A percentile compares a stretch with the other conserved stretches of the same genome.
Evolutionary conservation across 37 sponge, comb jelly and placozoan genomes (phyloP).

Genomic region (Theonella swinhoei): DNA sequence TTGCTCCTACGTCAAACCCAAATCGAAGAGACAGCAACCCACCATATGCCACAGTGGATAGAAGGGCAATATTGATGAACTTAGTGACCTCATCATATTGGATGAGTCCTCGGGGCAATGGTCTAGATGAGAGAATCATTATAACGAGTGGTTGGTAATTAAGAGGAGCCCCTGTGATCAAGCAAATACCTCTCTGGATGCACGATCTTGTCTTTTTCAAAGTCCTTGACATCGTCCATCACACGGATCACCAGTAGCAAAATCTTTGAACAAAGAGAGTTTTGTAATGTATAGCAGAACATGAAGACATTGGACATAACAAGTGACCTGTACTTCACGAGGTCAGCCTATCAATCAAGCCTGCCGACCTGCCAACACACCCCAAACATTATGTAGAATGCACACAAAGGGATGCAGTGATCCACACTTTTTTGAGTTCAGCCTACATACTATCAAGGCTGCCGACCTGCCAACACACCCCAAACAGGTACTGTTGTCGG

Average conservation of each 20-base stretch:
- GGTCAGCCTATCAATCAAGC: no score
- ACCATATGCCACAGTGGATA: conserved; percentile 17
- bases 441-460: no score
- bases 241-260: conserved; percentile 69
- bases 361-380: no score
- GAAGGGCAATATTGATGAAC: conserved; percentile 40
- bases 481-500: no score
- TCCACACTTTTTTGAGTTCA: no score
- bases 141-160: background rate
- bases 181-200: conserved; percentile 77
- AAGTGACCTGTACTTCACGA: no score
- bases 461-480: no score
- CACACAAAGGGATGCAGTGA: no score
- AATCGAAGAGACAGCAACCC: conserved; percentile 41
- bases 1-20: conserved; percentile 18
- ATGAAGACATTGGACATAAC: no score
- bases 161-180: background rate
- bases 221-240: conserved; percentile 93
- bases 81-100: conserved; percentile 46
- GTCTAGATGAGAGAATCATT: conserved; percentile 15
- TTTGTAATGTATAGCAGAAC: no score
- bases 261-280: conserved; percentile 36
- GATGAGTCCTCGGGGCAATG: conserved; percentile 78
- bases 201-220: conserved; percentile 71
- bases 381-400: no score